Evolutionary conservation across 2,888 invertebrate genomes (phyloP).

Genomic region (Ditylenchus weischeri): DNA sequence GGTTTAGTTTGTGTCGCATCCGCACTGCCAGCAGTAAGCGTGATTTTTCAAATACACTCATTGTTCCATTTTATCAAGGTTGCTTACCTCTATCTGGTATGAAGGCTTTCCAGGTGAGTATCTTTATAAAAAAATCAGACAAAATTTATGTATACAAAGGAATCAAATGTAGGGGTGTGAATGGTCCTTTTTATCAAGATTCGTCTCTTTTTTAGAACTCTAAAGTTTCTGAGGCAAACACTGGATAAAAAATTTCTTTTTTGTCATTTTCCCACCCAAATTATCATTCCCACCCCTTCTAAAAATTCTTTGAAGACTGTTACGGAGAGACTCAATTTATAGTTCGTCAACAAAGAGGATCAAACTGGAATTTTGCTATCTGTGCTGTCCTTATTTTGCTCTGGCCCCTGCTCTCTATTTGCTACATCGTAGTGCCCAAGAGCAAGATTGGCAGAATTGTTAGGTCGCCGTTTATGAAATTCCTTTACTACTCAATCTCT

Average conservation of each 20-base stretch:
- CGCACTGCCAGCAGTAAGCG: slow-evolving; percentile 64
- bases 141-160: neutral
- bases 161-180: too few relatives aligned
- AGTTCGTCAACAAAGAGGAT: slow-evolving; percentile 62
- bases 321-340: slow-evolving; percentile 55
- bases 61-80: slow-evolving; percentile 14
- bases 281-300: too few relatives aligned
- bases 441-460: slow-evolving; percentile 63
- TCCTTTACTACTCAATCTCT: slow-evolving; percentile 65
- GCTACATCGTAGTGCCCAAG: slow-evolving; percentile 59
- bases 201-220: too few relatives aligned
- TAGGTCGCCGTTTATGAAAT: slow-evolving; percentile 66
- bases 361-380: slow-evolving; percentile 61
- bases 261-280: too few relatives aligned
- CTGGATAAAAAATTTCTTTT: too few relatives aligned
- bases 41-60: too few relatives aligned
- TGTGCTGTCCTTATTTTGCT: slow-evolving; percentile 62
- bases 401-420: slow-evolving; percentile 62
- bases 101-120: slow-evolving; percentile 33
- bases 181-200: too few relatives aligned
- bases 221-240: neutral
- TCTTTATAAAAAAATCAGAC: neutral
- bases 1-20: slow-evolving; percentile 65
- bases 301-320: too few relatives aligned
- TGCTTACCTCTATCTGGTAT: slow-evolving; percentile 65